Percentiles rank a stretch among this genome's conserved stretches.
phyloP scores from a whole-genome alignment of 2,113 vertebrate species.

The Willisornis vidua region DNA sequence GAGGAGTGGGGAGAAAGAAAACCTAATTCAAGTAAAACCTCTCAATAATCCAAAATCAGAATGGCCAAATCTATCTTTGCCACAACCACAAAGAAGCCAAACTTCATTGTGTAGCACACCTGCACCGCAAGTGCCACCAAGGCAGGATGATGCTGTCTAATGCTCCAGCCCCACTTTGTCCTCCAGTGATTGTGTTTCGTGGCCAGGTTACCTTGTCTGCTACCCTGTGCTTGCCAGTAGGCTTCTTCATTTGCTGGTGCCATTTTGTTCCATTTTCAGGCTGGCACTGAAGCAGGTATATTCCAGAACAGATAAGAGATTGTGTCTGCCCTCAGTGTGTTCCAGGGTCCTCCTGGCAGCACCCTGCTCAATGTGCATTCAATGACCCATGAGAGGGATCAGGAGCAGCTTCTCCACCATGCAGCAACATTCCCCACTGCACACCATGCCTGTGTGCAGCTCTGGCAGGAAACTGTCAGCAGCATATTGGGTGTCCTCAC shows the following conservation, averaged over 20 bases:
- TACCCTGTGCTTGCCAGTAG: neutral
- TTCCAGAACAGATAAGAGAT: fast-evolving
- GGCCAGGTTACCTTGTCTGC: neutral
- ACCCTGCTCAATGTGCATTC: fast-evolving
- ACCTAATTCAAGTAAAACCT: neutral
- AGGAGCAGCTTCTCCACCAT: neutral
- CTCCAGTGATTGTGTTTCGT: neutral
- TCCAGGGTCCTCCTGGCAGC: neutral
- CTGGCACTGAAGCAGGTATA: fast-evolving
- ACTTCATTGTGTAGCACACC: neutral
- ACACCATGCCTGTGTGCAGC: fast-evolving
- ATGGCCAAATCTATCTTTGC: neutral
- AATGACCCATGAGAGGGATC: fast-evolving
- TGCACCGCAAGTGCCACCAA: neutral
- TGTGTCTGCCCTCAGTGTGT: fast-evolving
- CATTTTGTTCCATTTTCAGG: neutral
- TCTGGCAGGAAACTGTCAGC: neutral
- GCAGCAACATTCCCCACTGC: neutral
- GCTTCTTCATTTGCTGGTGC: neutral
- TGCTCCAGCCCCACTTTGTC: neutral
- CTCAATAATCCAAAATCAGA: neutral
- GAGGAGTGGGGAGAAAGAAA: neutral
- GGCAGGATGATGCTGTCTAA: neutral
- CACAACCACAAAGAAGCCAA: neutral
- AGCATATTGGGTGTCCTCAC: constrained; percentile 3